A percentile compares a stretch with the other conserved stretches of the same genome.
phyloP scores from a whole-genome alignment of 2,113 vertebrate genomes.

The Thalassoma bifasciatum region DNA sequence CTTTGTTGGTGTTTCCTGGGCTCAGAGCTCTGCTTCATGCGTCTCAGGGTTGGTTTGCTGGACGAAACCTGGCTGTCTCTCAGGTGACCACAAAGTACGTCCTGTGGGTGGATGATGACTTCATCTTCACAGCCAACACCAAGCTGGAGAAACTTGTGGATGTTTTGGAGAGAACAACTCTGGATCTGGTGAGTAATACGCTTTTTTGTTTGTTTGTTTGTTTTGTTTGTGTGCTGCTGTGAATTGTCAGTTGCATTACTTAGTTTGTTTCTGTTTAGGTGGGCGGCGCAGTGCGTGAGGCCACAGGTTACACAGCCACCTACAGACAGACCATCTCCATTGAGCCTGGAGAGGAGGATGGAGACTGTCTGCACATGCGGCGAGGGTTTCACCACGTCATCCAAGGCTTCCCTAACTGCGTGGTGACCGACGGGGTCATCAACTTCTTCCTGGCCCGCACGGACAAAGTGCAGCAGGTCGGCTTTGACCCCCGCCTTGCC shows the following conservation, averaged over 20 bases:
- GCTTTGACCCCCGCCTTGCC: slow-evolving; percentile 90
- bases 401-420: slow-evolving; percentile 89
- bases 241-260: slow-evolving; percentile 1
- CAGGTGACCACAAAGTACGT: slow-evolving; percentile 93
- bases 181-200: slow-evolving; percentile 86
- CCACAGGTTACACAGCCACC: slow-evolving; percentile 87
- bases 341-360: slow-evolving; percentile 85
- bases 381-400: slow-evolving; percentile 89
- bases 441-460: slow-evolving; percentile 94
- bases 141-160: slow-evolving; percentile 91
- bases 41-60: slow-evolving; percentile 92
- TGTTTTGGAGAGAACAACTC: slow-evolving; percentile 87
- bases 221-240: background rate
- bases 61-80: slow-evolving; percentile 90
- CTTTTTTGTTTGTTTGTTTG: background rate
- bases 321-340: slow-evolving; percentile 90
- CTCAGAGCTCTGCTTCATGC: slow-evolving; percentile 9
- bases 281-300: slow-evolving; percentile 91
- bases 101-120: slow-evolving; percentile 94
- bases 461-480: slow-evolving; percentile 89
- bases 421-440: slow-evolving; percentile 91
- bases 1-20: background rate
- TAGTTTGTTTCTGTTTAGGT: slow-evolving; percentile 81
- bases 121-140: slow-evolving; percentile 89
- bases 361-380: slow-evolving; percentile 87